phyloP scores from a whole-genome alignment of 2,888 invertebrate species.

The Papilio protenor region DNA sequence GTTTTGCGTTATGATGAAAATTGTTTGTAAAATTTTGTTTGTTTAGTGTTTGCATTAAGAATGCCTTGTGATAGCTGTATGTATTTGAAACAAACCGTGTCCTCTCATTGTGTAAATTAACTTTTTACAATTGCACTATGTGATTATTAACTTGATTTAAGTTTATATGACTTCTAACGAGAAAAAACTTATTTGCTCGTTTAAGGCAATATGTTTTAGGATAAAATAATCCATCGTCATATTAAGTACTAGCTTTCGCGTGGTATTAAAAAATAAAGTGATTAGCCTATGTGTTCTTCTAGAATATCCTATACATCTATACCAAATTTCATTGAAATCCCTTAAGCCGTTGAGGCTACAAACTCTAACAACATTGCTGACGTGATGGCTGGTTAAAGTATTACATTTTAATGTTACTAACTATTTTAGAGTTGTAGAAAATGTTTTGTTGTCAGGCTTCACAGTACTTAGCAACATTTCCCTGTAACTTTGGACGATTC shows the following conservation, averaged over 20 bases:
- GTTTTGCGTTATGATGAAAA: not conserved
- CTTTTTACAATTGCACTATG: not conserved
- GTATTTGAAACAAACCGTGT: not conserved
- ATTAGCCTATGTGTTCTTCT: too few species aligned
- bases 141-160: not conserved
- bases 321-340: too few species aligned
- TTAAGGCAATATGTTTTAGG: not conserved
- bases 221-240: not conserved
- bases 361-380: too few species aligned
- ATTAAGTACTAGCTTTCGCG: not conserved
- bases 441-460: not conserved
- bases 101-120: not conserved
- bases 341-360: too few species aligned
- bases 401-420: too few species aligned
- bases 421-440: too few species aligned
- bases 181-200: not conserved
- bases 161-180: too few species aligned
- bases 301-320: too few species aligned
- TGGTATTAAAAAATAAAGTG: not conserved
- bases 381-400: too few species aligned
- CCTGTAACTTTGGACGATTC: too few species aligned
- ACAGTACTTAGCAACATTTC: not conserved
- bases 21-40: not conserved
- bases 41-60: not conserved
- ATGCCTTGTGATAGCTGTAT: not conserved